phyloP scores from a whole-genome alignment of 2,797 vertebrate species.

The Mormyrops boulengeri region DNA sequence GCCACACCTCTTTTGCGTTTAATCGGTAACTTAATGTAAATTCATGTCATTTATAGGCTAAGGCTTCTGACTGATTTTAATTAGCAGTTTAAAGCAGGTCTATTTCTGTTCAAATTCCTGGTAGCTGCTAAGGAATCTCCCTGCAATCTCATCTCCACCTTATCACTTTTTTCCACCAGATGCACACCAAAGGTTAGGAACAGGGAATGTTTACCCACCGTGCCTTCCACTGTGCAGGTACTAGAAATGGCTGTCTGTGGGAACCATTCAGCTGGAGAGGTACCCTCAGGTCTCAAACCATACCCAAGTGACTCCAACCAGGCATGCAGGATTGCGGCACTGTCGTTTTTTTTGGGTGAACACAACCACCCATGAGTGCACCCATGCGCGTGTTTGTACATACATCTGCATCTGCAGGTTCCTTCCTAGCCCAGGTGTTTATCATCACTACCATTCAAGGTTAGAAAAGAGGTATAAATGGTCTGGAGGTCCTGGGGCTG shows the following conservation, averaged over 20 bases:
- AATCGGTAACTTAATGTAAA: too few relatives aligned
- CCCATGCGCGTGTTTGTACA: background rate
- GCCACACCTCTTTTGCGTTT: too few relatives aligned
- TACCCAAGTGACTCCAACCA: background rate
- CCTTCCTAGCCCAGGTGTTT: background rate
- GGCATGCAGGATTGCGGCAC: background rate
- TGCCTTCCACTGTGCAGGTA: background rate
- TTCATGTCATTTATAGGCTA: too few relatives aligned
- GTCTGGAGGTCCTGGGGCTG: background rate
- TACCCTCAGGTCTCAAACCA: background rate
- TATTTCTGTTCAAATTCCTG: background rate
- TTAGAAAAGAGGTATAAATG: constrained; percentile 12
- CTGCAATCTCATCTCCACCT: background rate
- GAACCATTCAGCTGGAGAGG: background rate
- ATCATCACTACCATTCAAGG: constrained; percentile 10
- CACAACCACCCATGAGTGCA: background rate
- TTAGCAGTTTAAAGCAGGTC: background rate
- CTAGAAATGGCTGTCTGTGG: background rate
- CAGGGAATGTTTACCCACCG: background rate
- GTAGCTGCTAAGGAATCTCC: background rate
- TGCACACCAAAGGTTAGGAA: background rate
- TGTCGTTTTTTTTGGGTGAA: background rate
- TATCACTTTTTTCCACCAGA: background rate
- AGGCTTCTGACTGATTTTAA: background rate
- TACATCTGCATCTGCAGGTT: background rate